These are phyloP conservation scores for Drosophila mercatorum DNA, from an alignment of 2,888 invertebrate genomes.

Conservation along the genomic window DNA sequence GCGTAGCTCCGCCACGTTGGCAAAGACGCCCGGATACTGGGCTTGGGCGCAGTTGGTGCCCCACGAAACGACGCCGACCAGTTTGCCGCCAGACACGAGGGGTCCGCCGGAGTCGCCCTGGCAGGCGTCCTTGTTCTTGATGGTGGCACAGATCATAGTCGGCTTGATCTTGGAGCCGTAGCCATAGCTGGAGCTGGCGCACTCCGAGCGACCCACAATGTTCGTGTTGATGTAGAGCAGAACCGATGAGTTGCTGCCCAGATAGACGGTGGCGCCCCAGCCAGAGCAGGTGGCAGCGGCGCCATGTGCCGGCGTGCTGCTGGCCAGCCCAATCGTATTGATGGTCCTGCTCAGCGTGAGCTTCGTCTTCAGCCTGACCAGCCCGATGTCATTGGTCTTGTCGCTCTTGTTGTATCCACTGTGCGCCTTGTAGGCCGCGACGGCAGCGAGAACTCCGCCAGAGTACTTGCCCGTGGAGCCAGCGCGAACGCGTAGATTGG, in stretches of 20 bases:
- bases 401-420: slow-evolving; percentile 26
- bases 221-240: slow-evolving; percentile 50
- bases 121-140: slow-evolving; percentile 71
- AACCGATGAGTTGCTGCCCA: slow-evolving; percentile 22
- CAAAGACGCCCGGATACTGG: slow-evolving; percentile 77
- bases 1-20: slow-evolving; percentile 65
- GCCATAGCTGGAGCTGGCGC: slow-evolving; percentile 84
- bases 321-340: slow-evolving; percentile 48
- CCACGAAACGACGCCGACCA: slow-evolving; percentile 81
- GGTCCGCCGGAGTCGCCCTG: slow-evolving; percentile 83
- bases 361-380: slow-evolving; percentile 38
- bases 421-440: slow-evolving; percentile 36
- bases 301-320: slow-evolving; percentile 36
- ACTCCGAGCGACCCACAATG: slow-evolving; percentile 70
- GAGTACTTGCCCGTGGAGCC: slow-evolving; percentile 37
- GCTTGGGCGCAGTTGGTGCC: slow-evolving; percentile 71
- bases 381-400: slow-evolving; percentile 47
- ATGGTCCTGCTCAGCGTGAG: slow-evolving; percentile 39
- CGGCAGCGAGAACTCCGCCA: slow-evolving; percentile 41
- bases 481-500: slow-evolving; percentile 40
- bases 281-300: slow-evolving; percentile 42
- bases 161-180: slow-evolving; percentile 58
- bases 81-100: slow-evolving; percentile 59
- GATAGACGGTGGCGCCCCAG: slow-evolving; percentile 51
- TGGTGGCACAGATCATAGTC: slow-evolving; percentile 75